These are phyloP conservation scores for Tragelaphus buxtoni DNA, from an alignment of 2,113 vertebrate species.

Conservation along the genomic window DNA sequence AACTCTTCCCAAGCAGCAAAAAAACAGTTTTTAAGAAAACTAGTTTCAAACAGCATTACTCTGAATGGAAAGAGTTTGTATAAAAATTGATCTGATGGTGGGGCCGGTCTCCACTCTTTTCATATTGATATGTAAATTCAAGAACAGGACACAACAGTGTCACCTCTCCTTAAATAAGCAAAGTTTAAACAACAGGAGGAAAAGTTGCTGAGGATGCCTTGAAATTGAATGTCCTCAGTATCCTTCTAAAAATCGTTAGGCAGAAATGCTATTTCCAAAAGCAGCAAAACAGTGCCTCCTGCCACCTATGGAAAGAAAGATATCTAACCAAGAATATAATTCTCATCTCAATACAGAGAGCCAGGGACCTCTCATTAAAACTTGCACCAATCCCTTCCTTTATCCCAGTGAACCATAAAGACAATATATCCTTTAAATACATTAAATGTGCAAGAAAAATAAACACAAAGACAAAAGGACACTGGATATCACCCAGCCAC, in stretches of 20 bases:
- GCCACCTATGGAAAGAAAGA: conserved; percentile 49
- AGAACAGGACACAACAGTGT: neutral
- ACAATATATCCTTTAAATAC: conserved; percentile 68
- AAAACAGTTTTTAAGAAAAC: conserved; percentile 71
- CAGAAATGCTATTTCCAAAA: conserved; percentile 67
- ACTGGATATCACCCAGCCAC: conserved; percentile 70
- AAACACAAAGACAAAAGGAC: conserved; percentile 84
- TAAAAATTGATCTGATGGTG: neutral
- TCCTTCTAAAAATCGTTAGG: conserved; percentile 62
- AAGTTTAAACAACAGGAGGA: conserved; percentile 60
- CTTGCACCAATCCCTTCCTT: conserved; percentile 28
- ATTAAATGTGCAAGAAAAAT: conserved; percentile 74
- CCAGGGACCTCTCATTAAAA: conserved; percentile 48
- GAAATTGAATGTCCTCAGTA: conserved; percentile 11
- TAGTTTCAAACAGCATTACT: conserved; percentile 32
- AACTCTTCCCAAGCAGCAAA: conserved; percentile 72
- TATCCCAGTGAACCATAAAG: conserved; percentile 61
- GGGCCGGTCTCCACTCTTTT: neutral
- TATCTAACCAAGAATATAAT: neutral
- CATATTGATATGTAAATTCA: neutral
- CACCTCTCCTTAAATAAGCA: neutral
- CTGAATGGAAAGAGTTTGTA: neutral
- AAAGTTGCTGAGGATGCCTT: conserved; percentile 45
- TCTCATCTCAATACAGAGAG: conserved; percentile 21
- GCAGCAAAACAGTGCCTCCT: conserved; percentile 68